A percentile compares a stretch with the other conserved stretches of the same genome.
These are phyloP conservation scores for Eudemis profundana DNA, from an alignment of 2,888 invertebrate genomes.

Conservation along the genomic window DNA sequence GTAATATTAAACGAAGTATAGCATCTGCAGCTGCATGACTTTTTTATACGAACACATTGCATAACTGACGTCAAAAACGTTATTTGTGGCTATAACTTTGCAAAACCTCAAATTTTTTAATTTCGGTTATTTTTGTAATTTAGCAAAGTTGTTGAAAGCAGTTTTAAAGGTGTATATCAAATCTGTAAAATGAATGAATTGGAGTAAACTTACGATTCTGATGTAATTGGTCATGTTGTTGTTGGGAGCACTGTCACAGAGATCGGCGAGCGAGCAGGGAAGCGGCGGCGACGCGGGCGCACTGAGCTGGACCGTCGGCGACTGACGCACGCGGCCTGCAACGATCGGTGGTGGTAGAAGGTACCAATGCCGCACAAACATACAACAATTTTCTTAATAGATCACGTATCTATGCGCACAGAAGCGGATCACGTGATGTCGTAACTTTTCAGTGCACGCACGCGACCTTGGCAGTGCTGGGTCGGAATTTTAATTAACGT, in stretches of 20 bases:
- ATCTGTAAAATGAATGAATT: constrained; percentile 1
- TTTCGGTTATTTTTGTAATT: constrained; percentile 6
- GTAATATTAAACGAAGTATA: constrained; percentile 32
- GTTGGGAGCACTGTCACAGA: constrained; percentile 70
- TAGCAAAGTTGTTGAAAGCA: background rate
- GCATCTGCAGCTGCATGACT: constrained; percentile 23
- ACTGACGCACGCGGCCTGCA: constrained; percentile 63
- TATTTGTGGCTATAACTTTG: constrained; percentile 25
- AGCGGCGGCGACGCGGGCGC: constrained; percentile 58
- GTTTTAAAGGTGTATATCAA: background rate
- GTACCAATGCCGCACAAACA: constrained; percentile 62
- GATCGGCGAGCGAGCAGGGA: constrained; percentile 50
- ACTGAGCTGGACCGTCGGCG: constrained; percentile 65
- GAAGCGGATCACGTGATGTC: constrained; percentile 53
- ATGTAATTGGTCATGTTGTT: constrained; percentile 73
- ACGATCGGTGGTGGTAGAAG: constrained; percentile 72
- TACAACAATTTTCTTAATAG: constrained; percentile 53
- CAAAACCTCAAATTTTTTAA: background rate
- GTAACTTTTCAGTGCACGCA: constrained; percentile 56
- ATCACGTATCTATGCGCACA: constrained; percentile 63
- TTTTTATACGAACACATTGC: constrained; percentile 34
- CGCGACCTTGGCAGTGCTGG: constrained; percentile 62
- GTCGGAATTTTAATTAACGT: constrained; percentile 54
- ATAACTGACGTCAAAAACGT: constrained; percentile 25
- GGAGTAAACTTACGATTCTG: constrained; percentile 71